Conservation (phyloP, 2,797 vertebrate genomes). For the Syngnathus acus region DNA sequence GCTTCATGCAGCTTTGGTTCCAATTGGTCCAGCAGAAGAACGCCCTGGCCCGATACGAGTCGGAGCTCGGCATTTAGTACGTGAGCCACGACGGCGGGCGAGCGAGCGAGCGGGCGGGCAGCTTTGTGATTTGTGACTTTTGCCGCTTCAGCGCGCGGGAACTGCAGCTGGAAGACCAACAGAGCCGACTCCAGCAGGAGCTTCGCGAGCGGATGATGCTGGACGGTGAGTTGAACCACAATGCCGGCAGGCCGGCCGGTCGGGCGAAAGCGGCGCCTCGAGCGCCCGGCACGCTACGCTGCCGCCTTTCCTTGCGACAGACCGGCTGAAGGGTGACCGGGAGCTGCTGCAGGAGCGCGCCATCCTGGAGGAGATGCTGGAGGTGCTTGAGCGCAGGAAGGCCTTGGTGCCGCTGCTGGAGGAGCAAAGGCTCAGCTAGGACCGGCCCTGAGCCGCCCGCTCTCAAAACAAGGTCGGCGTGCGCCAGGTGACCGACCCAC, state of each 20-base stretch:
- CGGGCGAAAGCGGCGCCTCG: too few species aligned
- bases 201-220: conserved; percentile 91
- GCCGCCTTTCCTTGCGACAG: conserved; percentile 46
- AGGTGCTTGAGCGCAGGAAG: conserved; percentile 91
- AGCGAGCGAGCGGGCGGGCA: accelerated
- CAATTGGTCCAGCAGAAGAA: conserved; percentile 94
- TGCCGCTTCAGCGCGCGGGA: conserved; percentile 79
- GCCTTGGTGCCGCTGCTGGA: conserved; percentile 86
- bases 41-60: conserved; percentile 86
- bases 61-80: conserved; percentile 91
- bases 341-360: conserved; percentile 84
- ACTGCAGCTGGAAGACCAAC: conserved; percentile 90
- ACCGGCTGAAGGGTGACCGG: conserved; percentile 83
- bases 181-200: conserved; percentile 91
- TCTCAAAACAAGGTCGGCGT: too few species aligned
- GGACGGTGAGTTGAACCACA: conserved; percentile 69
- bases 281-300: too few species aligned
- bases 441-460: not conserved
- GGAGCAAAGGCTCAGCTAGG: conserved; percentile 75
- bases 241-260: too few species aligned
- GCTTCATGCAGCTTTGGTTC: conserved; percentile 97
- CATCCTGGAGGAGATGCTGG: conserved; percentile 92
- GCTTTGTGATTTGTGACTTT: not conserved
- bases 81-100: not conserved
- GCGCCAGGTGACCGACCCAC: not conserved